Conservation (phyloP, 2,113 vertebrate genomes). For the Otocyon megalotis region DNA sequence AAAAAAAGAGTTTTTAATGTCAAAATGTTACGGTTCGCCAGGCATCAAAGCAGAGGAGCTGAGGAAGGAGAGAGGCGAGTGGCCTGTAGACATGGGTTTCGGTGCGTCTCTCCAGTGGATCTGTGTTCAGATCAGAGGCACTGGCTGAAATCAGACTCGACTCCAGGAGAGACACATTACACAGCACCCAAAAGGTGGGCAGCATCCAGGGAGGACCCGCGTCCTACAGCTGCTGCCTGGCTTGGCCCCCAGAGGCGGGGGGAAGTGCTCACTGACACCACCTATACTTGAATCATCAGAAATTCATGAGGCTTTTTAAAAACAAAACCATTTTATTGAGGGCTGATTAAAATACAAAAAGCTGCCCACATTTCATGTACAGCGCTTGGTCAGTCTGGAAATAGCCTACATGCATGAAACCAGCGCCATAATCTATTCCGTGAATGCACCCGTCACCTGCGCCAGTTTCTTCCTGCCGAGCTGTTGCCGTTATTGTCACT, state of each 20-base stretch:
- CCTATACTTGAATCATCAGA: too few species aligned
- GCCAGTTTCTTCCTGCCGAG: background rate
- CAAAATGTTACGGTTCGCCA: background rate
- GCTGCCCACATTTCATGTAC: background rate
- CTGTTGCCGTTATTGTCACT: accelerated
- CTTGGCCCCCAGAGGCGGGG: background rate
- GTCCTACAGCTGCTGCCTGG: too few species aligned
- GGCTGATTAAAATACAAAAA: accelerated
- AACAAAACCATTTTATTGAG: background rate
- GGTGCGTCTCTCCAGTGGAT: background rate
- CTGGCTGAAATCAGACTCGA: accelerated
- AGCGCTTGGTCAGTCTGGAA: background rate
- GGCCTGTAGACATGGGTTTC: accelerated
- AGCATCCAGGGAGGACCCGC: too few species aligned
- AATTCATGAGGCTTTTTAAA: background rate
- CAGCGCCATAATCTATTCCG: background rate
- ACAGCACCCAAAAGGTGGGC: too few species aligned
- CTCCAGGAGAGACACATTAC: background rate
- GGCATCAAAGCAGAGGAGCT: background rate
- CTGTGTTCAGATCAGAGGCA: too few species aligned
- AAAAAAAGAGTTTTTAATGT: background rate
- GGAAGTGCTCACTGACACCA: accelerated
- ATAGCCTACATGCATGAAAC: background rate
- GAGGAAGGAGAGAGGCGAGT: background rate
- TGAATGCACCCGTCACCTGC: accelerated